Evolutionary conservation across 1,140 invertebrate genomes (phyloP).

Genomic region (Sycophaga agraensis): DNA sequence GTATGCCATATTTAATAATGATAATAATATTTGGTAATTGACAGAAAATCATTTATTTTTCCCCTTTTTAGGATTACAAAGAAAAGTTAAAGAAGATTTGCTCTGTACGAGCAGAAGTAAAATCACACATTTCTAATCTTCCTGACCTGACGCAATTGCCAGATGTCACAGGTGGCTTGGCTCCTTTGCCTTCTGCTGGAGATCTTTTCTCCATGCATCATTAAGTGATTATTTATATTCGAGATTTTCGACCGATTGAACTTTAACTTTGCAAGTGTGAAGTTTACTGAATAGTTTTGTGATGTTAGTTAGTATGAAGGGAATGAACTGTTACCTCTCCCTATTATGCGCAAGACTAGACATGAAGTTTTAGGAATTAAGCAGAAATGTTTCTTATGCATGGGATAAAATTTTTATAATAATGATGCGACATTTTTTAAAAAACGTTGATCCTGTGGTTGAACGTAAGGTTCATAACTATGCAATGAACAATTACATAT

Average conservation of each 20-base stretch:
- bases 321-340: neutral
- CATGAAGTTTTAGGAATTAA: neutral
- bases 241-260: neutral
- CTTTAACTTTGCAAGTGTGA: constrained; percentile 4
- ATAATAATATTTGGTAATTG: neutral
- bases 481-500: neutral
- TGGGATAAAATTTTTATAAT: constrained; percentile 9
- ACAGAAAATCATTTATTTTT: too few relatives aligned
- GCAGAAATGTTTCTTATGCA: neutral
- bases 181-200: constrained; percentile 89
- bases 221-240: constrained; percentile 6
- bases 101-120: constrained; percentile 81
- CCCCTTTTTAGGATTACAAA: constrained; percentile 83
- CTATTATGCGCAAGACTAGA: constrained; percentile 1
- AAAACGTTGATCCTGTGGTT: constrained; percentile 1
- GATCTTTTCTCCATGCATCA: constrained; percentile 80
- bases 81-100: constrained; percentile 84
- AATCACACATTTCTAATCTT: constrained; percentile 88
- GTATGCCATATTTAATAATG: too few relatives aligned
- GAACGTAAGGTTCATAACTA: neutral
- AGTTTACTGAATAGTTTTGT: constrained; percentile 11
- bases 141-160: constrained; percentile 89
- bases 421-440: constrained; percentile 9
- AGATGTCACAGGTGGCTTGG: constrained; percentile 84
- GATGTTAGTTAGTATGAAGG: constrained; percentile 3